These are phyloP conservation scores for Caenorhabditis brenneri DNA, from an alignment of 1,140 invertebrate genomes.

Conservation along the genomic window DNA sequence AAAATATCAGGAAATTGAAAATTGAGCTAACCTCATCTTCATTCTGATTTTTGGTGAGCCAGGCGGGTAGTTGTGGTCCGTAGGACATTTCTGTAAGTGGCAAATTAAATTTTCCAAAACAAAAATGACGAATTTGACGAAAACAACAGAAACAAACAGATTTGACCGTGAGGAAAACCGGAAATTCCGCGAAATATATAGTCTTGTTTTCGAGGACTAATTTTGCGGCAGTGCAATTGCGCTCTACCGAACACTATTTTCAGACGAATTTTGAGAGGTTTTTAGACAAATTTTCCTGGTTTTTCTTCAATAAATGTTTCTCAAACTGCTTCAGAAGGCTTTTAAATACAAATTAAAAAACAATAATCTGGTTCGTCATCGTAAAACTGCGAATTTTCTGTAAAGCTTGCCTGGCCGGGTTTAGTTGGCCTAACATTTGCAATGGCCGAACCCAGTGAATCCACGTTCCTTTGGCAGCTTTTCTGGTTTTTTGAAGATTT, in stretches of 20 bases:
- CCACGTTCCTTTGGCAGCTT: not conserved
- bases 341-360: not conserved
- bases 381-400: not conserved
- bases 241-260: not conserved
- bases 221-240: not conserved
- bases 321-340: not conserved
- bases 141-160: not conserved
- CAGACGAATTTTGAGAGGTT: not conserved
- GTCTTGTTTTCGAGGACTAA: not conserved
- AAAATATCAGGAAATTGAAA: too few species aligned
- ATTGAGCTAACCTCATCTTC: not conserved
- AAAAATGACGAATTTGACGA: not conserved
- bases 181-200: too few species aligned
- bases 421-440: not conserved
- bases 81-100: conserved; percentile 19
- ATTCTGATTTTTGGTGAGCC: not conserved
- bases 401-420: not conserved
- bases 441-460: not conserved
- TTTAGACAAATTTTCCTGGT: too few species aligned
- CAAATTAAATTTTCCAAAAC: not conserved
- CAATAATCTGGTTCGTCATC: not conserved
- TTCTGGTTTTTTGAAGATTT: too few species aligned
- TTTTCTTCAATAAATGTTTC: not conserved
- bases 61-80: not conserved
- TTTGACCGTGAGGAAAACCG: too few species aligned